A percentile compares a stretch with the other conserved stretches of the same genome.
Conservation (phyloP, 2,888 invertebrate species). For the Apotomis betuletana region DNA sequence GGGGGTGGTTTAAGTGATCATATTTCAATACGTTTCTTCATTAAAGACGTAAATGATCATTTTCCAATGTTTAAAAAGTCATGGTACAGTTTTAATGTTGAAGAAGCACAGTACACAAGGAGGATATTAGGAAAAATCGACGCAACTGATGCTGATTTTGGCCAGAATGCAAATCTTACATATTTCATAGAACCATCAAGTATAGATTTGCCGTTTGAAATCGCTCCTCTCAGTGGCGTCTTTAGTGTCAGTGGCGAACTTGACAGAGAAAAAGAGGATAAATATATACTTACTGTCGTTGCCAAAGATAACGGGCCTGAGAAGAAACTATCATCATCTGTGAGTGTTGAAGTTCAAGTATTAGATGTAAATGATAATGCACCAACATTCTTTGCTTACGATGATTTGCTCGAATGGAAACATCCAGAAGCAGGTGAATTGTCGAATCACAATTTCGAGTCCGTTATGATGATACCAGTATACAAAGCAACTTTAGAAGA, state of each 20-base stretch:
- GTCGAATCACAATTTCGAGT: slow-evolving; percentile 81
- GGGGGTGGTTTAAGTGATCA: slow-evolving; percentile 88
- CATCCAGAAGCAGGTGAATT: slow-evolving; percentile 76
- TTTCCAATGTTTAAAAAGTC: slow-evolving; percentile 91
- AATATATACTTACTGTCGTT: slow-evolving; percentile 88
- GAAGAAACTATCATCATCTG: slow-evolving; percentile 86
- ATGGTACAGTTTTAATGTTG: slow-evolving; percentile 91
- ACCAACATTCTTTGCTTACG: slow-evolving; percentile 90
- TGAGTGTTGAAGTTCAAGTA: slow-evolving; percentile 91
- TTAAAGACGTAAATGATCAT: slow-evolving; percentile 92
- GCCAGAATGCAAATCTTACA: slow-evolving; percentile 90
- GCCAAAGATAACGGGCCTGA: slow-evolving; percentile 89
- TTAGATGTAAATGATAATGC: slow-evolving; percentile 93
- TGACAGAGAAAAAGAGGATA: slow-evolving; percentile 89
- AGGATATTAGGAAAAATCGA: slow-evolving; percentile 89
- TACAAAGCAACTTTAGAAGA: slow-evolving; percentile 90
- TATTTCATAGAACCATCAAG: slow-evolving; percentile 84
- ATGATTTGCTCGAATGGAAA: slow-evolving; percentile 83
- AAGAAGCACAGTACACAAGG: slow-evolving; percentile 89
- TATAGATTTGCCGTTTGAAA: slow-evolving; percentile 86
- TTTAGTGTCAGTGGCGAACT: slow-evolving; percentile 89
- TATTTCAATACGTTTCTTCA: slow-evolving; percentile 87
- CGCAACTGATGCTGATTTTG: slow-evolving; percentile 91
- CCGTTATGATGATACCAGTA: slow-evolving; percentile 85
- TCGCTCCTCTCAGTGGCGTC: slow-evolving; percentile 87